Evolutionary conservation across 2,888 invertebrate species (phyloP), one percentile per base, ranked within the genome.

Genomic region (Xiphydria camelus): DNA sequence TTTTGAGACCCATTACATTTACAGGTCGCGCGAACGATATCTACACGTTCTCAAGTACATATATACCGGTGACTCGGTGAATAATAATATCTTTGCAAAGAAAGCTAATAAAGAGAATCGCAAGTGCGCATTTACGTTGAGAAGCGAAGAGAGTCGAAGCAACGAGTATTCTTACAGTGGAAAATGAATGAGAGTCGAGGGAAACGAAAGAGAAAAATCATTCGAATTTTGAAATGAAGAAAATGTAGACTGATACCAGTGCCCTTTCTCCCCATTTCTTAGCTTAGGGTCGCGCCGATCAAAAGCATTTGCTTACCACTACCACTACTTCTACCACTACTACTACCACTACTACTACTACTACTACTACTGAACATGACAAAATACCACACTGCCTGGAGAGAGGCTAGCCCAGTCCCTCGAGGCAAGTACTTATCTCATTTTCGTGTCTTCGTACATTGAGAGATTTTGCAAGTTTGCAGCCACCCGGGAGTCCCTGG

Each of bases 301-400:
- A 73, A 73, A 75, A 74, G 74, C 72, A 75, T 73, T 75, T 66
- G 73, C 73, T 75, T 74, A 74, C 73, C 68, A 72, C 74, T 75
- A 73, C 73, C 68, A 66, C 72, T 70, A 70, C 70, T 63, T 68
- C 71, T 68, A 69, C 71, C 70, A 73, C 70, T 68, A 70, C 70
- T 66, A 69, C 70, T 70, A 70, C 71, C 62, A 71, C 70, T 70
- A 68, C 69, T 69, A 68, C 68, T 62, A 50, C 57, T 45, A 55
- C 57, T 64, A 66, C 65, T 63, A 66, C 68, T 68, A 70, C 70
- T 61, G 74, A 73, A 74, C 74, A 75, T 75, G 75, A 75, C 73
- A 75, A 75, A 68, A 71, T 68, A 71, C 67, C 71, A 75, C 74
- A 75, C 71, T 74, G 74, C 73, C 73, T 71, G 75, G 74, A 66